Conservation (phyloP, 2,888 invertebrate species). For the Campoletis raptor region DNA sequence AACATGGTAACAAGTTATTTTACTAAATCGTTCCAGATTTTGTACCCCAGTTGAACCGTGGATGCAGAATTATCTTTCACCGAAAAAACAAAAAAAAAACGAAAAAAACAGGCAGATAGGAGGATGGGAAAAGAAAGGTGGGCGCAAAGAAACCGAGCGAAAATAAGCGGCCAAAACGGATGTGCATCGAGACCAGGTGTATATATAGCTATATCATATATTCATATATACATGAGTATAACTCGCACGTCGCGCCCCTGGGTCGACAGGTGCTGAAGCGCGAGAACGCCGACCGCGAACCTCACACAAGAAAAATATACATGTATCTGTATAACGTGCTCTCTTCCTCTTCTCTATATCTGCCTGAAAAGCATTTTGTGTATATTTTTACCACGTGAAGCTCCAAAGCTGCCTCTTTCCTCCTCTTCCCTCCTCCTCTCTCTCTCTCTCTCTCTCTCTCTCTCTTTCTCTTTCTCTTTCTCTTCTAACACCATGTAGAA, state of each 20-base stretch:
- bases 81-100: not conserved
- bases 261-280: conserved; percentile 67
- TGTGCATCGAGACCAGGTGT: conserved; percentile 49
- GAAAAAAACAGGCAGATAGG: not conserved
- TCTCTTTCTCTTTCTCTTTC: no score
- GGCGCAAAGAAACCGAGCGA: conserved; percentile 50
- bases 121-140: conserved; percentile 14
- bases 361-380: conserved; percentile 57
- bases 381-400: conserved; percentile 63
- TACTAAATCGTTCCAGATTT: conserved; percentile 25
- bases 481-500: conserved; percentile 39
- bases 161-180: conserved; percentile 58
- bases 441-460: no score
- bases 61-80: not conserved
- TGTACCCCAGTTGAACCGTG: not conserved
- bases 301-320: conserved; percentile 16
- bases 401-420: conserved; percentile 54
- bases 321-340: not conserved
- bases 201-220: conserved; percentile 25
- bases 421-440: no score
- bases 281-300: conserved; percentile 50
- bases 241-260: conserved; percentile 43
- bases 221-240: conserved; percentile 23
- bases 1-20: conserved; percentile 19
- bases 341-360: conserved; percentile 23